Percentiles rank a stretch among this genome's conserved stretches.
phyloP scores from a whole-genome alignment of 2,888 invertebrate genomes.

The Campaea margaritaria region DNA sequence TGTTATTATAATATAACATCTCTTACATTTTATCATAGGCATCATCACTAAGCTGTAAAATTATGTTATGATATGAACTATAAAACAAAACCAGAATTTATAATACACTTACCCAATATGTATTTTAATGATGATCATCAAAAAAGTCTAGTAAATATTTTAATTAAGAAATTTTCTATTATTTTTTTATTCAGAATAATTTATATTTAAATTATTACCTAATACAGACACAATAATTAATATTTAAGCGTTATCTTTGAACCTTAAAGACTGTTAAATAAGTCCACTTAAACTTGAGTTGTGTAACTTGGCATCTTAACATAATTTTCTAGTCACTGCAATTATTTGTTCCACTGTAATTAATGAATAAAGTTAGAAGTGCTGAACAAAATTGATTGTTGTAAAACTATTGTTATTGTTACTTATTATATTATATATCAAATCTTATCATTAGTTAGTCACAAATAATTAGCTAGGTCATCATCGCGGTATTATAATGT shows the following conservation, averaged over 20 bases:
- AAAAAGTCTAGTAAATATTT: not conserved
- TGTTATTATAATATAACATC: not conserved
- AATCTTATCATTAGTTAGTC: constrained; percentile 1
- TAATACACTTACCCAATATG: too few relatives aligned
- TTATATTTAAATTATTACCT: constrained; percentile 38
- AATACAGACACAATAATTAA: constrained; percentile 61
- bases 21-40: too few relatives aligned
- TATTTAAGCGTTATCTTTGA: constrained; percentile 56
- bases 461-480: not conserved
- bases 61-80: too few relatives aligned
- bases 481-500: not conserved
- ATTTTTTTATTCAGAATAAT: too few relatives aligned
- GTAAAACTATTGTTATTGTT: not conserved
- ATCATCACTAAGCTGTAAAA: too few relatives aligned
- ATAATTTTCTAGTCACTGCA: constrained; percentile 29
- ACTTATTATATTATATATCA: not conserved
- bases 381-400: constrained; percentile 1
- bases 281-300: constrained; percentile 66
- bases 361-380: not conserved
- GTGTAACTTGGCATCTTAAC: constrained; percentile 52
- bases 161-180: too few relatives aligned
- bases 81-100: too few relatives aligned
- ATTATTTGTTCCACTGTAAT: constrained; percentile 1
- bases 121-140: too few relatives aligned
- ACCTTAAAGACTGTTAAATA: constrained; percentile 75